Evolutionary conservation across 2,888 invertebrate species (phyloP), one percentile per base, ranked within the genome.

Genomic region (Tillus elongatus): DNA sequence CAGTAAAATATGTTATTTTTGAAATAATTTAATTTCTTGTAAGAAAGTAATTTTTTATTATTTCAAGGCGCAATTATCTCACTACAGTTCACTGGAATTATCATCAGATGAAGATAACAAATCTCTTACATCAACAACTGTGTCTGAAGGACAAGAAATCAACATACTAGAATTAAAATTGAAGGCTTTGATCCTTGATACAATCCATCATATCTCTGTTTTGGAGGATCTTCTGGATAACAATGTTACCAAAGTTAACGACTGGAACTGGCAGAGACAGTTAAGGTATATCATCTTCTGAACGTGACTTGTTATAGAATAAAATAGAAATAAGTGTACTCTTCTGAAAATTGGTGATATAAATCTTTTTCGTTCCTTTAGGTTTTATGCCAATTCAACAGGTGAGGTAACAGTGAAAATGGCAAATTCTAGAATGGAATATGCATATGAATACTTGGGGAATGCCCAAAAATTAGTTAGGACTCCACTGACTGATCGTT

Each of bases 401-500:
- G 74, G 77, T 33, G 73, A 75, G 39, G 79, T 86, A 9, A 68
- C 80, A 1, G 75, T 91, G 37, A 79, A 79, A 64, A 96, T 97
- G 85, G 96, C 89, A 3, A 83, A 90, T 59, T 89, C 96, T 10
- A 81, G 89, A 66, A 91, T 98, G 70, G 77, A 85, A 14, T 98
- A 98, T 65, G 90, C 95, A 0, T 98, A 91, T 60, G 98, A 98
- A 66, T 98, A 97, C 63, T 84, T 97, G 54, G 98, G 98, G n/a
- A 91, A 92, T 63, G 82, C 87, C 2, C 80, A 85, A 27, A 95
- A 95, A 65, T 74, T 98, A 50, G 98, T 98, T 3, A 83, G 93
- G 56, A 98, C 98, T 0, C 87, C 89, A 16, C 71, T 97, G 36
- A 97, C 97, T 11, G 96, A 98, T 65, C 90, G 93, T 61, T 98